Conservation (phyloP, 2,797 vertebrate species). For the Syncerus caffer region DNA sequence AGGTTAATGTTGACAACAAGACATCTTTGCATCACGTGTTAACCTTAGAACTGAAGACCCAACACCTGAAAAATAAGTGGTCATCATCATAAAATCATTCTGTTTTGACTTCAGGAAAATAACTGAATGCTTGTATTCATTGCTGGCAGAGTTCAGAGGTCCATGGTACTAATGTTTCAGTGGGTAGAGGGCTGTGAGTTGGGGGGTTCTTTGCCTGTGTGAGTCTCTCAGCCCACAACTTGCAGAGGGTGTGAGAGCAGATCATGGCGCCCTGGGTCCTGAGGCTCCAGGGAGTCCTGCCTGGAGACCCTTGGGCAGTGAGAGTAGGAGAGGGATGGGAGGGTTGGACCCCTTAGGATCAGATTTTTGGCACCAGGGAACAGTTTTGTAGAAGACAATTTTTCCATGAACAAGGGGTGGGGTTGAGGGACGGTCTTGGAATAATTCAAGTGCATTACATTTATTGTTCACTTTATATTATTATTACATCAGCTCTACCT, state of each 20-base stretch:
- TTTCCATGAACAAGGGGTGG: background rate
- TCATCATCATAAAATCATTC: background rate
- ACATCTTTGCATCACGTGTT: background rate
- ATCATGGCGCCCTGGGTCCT: rapidly evolving
- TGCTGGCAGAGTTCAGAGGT: background rate
- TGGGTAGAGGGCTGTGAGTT: background rate
- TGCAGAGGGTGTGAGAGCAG: background rate
- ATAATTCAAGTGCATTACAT: background rate
- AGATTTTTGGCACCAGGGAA: background rate
- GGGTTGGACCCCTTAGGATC: background rate
- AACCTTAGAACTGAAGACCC: background rate
- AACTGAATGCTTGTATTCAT: background rate
- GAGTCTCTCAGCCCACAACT: background rate
- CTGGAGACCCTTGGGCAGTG: no score
- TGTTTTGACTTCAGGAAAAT: background rate
- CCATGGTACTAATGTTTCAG: rapidly evolving
- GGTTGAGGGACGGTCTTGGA: background rate
- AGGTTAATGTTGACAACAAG: background rate
- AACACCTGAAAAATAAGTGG: background rate
- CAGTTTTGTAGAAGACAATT: background rate
- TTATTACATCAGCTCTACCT: background rate
- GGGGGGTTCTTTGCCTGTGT: background rate
- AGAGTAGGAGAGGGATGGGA: background rate
- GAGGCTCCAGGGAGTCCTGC: background rate
- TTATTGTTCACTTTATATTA: background rate